phyloP scores from a whole-genome alignment of 2,113 vertebrate genomes.

The Thymallus thymallus region DNA sequence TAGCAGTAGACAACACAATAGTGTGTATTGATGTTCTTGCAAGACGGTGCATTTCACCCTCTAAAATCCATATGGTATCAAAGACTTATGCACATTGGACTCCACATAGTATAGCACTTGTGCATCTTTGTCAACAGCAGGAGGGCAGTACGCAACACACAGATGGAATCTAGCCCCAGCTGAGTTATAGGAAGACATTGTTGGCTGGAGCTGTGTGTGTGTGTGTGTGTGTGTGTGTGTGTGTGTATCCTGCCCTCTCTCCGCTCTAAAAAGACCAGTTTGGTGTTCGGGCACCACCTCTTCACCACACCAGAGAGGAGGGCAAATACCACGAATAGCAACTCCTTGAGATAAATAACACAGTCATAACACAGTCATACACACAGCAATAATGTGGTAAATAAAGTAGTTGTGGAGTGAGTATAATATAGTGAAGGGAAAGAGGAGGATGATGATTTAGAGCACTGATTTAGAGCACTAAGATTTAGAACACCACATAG shows the following conservation, averaged over 20 bases:
- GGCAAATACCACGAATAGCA: constrained; percentile 17
- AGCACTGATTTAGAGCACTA: too few relatives aligned
- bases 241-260: neutral
- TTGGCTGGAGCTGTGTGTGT: neutral
- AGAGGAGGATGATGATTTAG: too few relatives aligned
- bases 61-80: neutral
- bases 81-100: neutral
- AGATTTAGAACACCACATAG: too few relatives aligned
- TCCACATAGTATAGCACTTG: neutral
- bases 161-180: constrained; percentile 1
- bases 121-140: constrained; percentile 5
- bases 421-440: neutral
- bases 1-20: too few relatives aligned
- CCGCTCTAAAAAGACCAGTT: constrained; percentile 2
- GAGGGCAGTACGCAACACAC: neutral
- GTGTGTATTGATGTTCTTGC: too few relatives aligned
- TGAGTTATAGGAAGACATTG: neutral
- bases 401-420: too few relatives aligned
- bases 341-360: neutral
- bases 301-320: neutral
- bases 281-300: neutral
- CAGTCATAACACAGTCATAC: too few relatives aligned
- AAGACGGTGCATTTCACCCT: too few relatives aligned
- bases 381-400: neutral
- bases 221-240: too few relatives aligned